Base-by-base conservation (phyloP, 2,113 vertebrate species). In the Siphamia tubifer region DNA sequence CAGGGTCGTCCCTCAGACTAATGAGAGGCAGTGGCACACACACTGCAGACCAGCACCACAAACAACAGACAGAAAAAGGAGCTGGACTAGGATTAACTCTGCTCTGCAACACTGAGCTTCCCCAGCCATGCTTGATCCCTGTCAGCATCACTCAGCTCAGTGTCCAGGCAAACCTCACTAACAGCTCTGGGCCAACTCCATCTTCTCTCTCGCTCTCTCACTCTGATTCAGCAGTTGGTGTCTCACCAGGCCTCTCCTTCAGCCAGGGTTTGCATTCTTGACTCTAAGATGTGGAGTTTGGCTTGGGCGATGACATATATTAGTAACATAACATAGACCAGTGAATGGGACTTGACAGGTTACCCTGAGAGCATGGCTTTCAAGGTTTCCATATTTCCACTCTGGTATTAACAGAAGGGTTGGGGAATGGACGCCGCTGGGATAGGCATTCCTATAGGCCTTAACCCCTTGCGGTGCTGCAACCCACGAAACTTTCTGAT, bases 361-460 rank as follows among this genome's bases (percentile, higher is more conserved):
- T 88, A 78, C 81, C 85, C 89, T 83, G 74, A 84, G 87, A 88
- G 84, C 81, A 42, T 39, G 72, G 83, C 81, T 89, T 87, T 91
- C 89, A 91, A 90, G 90, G 85, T 90, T 89, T 90, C 83, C 83
- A 85, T 84, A 87, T 89, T 90, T 89, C 86, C 88, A 87, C 82
- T 86, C 83, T 45, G 79, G 77, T 79, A 75, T 85, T 83, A 86
- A 72, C 61, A 67, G 69, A 68, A 73, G 48, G 62, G 20, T 23
- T 43, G 52, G 75, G 69, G 74, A 75, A 72, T 55, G 77, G 68
- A 86, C 16, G 68, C 73, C 32, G 48, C 76, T 53, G 77, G 69
- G 72, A 77, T 74, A 74, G 77, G 77, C 83, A 79, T 83, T 79
- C 76, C 74, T 54, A 44, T 31, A 60, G 73, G 62, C 30, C 85